phyloP scores from a whole-genome alignment of 37 sponge, comb jelly and placozoan species.

The Mnemiopsis leidyi region DNA sequence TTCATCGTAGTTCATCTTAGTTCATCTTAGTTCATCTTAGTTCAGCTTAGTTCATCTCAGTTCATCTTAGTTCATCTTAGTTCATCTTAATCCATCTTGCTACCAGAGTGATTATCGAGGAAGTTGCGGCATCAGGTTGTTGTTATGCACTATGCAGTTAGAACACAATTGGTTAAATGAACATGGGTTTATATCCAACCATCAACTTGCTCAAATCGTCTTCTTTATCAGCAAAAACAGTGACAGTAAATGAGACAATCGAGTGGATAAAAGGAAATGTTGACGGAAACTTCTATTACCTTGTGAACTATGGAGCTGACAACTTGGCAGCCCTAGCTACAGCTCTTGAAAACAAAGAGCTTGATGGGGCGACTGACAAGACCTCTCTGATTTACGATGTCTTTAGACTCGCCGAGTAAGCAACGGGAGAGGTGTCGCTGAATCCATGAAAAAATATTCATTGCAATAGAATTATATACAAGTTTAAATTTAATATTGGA shows the following conservation, averaged over 20 bases:
- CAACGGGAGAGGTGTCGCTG: too few relatives aligned
- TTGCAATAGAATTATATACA: too few relatives aligned
- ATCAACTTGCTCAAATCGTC: too few relatives aligned
- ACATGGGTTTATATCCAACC: too few relatives aligned
- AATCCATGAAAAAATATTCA: too few relatives aligned
- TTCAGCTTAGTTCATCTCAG: background rate
- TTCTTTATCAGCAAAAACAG: background rate
- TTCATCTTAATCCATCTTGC: too few relatives aligned
- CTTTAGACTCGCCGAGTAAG: slow-evolving; percentile 27
- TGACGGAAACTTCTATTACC: slow-evolving; percentile 21
- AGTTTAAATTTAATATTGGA: too few relatives aligned
- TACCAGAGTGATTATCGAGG: too few relatives aligned
- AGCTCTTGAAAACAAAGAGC: background rate
- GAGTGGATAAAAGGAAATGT: slow-evolving; percentile 10
- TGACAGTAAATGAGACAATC: background rate
- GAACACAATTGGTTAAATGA: too few relatives aligned
- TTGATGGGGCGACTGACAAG: background rate
- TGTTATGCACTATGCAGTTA: too few relatives aligned
- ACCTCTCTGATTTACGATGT: slow-evolving; percentile 13
- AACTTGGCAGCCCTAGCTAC: background rate
- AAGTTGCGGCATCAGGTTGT: too few relatives aligned
- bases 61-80: background rate
- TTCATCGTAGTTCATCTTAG: background rate
- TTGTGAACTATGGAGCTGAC: background rate
- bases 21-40: too few relatives aligned